Evolutionary conservation across 2,797 vertebrate genomes (phyloP).

Genomic region (Chromobotia macracanthus): DNA sequence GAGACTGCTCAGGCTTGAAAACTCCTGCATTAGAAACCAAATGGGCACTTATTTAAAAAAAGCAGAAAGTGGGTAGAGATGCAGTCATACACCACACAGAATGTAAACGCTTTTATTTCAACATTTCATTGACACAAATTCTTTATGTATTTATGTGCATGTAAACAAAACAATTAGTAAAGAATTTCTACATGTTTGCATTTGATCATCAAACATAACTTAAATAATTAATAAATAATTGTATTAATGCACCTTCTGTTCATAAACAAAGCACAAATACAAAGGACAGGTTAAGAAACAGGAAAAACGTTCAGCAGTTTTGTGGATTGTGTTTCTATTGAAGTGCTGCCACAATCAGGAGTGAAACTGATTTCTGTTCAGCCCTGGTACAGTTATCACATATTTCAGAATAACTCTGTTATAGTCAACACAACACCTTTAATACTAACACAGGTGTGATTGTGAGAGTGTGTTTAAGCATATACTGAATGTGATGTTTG

Average conservation of each 20-base stretch:
- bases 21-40: no score
- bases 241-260: conserved; percentile 7
- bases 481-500: not conserved
- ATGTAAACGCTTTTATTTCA: conserved; percentile 17
- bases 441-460: not conserved
- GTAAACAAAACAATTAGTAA: conserved; percentile 30
- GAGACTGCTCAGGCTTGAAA: no score
- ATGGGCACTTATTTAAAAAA: no score
- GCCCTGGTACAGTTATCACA: not conserved
- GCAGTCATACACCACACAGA: conserved; percentile 1
- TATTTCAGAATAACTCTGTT: not conserved
- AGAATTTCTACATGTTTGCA: conserved; percentile 17
- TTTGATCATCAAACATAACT: not conserved
- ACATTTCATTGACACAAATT: conserved; percentile 39
- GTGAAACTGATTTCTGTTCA: conserved; percentile 15
- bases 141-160: conserved; percentile 25
- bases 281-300: not conserved
- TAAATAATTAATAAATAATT: conserved; percentile 43
- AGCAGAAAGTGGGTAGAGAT: no score
- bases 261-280: conserved; percentile 20
- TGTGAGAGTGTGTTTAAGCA: not conserved
- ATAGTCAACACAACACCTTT: conserved; percentile 14
- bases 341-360: conserved; percentile 11
- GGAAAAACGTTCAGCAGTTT: not conserved
- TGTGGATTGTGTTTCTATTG: not conserved